These are phyloP conservation scores for Camelus dromedarius DNA, from an alignment of 2,113 vertebrate species.

Conservation along the genomic window DNA sequence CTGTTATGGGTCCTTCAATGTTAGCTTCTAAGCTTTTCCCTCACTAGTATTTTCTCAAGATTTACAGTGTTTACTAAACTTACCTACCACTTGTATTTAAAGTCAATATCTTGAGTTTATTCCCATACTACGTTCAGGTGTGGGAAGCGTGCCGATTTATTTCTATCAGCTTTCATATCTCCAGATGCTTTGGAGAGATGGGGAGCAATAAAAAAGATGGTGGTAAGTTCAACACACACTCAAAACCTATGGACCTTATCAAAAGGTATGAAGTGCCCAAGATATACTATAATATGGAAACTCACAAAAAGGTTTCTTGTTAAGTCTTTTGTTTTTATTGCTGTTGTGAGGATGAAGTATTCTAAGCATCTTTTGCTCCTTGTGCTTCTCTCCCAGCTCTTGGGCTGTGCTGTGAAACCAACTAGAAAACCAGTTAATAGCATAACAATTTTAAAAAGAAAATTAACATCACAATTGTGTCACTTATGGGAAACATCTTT, in stretches of 20 bases:
- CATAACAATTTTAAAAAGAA: background rate
- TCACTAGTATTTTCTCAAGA: conserved; percentile 17
- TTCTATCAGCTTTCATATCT: conserved; percentile 1
- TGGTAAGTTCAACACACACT: background rate
- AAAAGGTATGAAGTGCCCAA: background rate
- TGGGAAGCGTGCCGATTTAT: background rate
- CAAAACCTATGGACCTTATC: conserved; percentile 38
- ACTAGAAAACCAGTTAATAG: background rate
- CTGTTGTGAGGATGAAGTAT: background rate
- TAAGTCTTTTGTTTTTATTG: background rate
- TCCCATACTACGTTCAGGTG: background rate
- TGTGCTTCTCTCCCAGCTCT: background rate
- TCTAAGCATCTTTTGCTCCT: background rate
- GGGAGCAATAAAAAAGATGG: background rate
- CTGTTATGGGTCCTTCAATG: background rate
- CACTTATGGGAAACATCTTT: background rate
- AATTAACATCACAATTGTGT: background rate
- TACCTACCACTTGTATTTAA: background rate
- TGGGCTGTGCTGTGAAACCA: background rate
- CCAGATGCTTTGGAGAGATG: conserved; percentile 43
- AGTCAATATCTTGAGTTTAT: conserved; percentile 3
- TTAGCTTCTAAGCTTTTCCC: background rate
- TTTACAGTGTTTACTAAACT: background rate
- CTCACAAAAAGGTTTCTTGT: background rate
- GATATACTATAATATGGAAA: background rate